Evolutionary conservation across 1,140 invertebrate genomes (phyloP).

Genomic region (Diplogasteroides magnus): DNA sequence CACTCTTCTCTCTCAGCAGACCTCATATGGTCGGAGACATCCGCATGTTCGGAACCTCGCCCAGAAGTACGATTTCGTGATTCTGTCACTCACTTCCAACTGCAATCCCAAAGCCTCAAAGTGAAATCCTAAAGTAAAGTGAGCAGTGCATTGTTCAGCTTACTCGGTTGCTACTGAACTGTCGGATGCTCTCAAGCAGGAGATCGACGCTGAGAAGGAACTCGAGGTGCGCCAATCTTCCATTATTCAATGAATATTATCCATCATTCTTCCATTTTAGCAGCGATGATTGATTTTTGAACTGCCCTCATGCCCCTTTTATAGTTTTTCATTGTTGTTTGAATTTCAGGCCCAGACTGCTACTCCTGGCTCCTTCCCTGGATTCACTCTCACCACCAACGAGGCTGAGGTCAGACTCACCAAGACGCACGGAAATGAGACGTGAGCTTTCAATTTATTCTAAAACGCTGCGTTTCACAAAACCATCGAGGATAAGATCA

Average conservation of each 20-base stretch:
- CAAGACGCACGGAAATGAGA: constrained; percentile 46
- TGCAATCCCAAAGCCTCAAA: too few relatives aligned
- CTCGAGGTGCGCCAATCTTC: constrained; percentile 27
- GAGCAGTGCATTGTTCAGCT: too few relatives aligned
- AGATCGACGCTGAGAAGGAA: constrained; percentile 51
- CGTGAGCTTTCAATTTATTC: constrained; percentile 25
- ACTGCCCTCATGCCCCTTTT: neutral
- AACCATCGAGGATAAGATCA: too few relatives aligned
- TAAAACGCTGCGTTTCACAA: constrained; percentile 1
- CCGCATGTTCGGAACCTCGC: neutral
- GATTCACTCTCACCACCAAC: constrained; percentile 47
- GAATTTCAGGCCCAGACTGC: constrained; percentile 42
- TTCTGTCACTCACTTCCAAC: too few relatives aligned
- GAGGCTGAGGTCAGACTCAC: constrained; percentile 52
- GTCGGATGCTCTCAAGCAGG: constrained; percentile 38
- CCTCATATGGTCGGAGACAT: neutral
- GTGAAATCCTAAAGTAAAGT: too few relatives aligned
- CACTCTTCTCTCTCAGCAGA: neutral
- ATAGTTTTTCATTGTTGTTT: neutral
- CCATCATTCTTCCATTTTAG: neutral
- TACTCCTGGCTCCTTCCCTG: constrained; percentile 35
- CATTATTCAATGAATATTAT: neutral
- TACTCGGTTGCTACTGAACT: constrained; percentile 38
- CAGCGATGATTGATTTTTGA: neutral
- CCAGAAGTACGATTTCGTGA: neutral